phyloP scores from a whole-genome alignment of 2,888 invertebrate genomes.

The Alentia gelatinosa region DNA sequence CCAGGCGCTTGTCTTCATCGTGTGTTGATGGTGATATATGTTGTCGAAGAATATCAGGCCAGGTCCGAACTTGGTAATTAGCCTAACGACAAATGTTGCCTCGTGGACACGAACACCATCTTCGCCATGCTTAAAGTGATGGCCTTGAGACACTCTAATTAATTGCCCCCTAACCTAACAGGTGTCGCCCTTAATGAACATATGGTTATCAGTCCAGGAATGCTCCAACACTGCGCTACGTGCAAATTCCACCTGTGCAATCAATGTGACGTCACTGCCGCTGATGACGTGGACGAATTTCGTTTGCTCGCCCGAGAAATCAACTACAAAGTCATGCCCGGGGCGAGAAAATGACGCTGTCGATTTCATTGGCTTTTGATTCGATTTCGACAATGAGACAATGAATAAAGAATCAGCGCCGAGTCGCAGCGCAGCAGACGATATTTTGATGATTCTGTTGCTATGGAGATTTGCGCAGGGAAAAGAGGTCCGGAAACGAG shows the following conservation, averaged over 20 bases:
- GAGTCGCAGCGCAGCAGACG: background rate
- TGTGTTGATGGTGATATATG: constrained; percentile 6
- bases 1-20: background rate
- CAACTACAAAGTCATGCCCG: background rate
- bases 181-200: constrained; percentile 28
- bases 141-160: constrained; percentile 32
- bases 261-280: background rate
- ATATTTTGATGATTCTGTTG: background rate
- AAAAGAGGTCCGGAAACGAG: constrained; percentile 20
- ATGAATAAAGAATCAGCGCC: constrained; percentile 21
- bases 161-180: background rate
- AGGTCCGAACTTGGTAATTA: background rate
- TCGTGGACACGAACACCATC: background rate
- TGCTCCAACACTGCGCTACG: background rate
- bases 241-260: background rate
- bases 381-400: constrained; percentile 11
- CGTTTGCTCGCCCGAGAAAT: background rate
- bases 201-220: background rate
- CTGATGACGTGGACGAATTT: background rate
- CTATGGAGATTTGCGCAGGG: background rate
- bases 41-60: background rate
- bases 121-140: background rate
- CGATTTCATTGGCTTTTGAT: constrained; percentile 17
- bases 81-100: background rate
- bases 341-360: background rate